Evolutionary conservation across 2,113 vertebrate species (phyloP).

Genomic region (Leptosomus discolor): DNA sequence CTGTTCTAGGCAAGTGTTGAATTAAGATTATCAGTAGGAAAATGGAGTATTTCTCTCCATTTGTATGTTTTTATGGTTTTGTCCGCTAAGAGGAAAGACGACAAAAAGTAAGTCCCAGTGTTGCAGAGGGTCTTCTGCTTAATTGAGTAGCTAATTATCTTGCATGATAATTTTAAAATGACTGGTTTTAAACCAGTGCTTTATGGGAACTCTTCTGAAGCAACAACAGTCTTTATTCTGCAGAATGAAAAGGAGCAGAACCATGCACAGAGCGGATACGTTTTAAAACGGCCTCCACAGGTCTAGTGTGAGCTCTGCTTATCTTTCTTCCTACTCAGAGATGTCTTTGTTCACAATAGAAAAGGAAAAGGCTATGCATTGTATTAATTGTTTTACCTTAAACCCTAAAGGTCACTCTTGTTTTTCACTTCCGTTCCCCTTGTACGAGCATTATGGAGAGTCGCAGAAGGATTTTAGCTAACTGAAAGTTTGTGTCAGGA

Average conservation of each 20-base stretch:
- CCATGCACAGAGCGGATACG: background rate
- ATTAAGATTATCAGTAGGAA: background rate
- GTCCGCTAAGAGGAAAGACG: background rate
- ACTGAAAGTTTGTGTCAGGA: background rate
- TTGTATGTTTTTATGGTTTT: background rate
- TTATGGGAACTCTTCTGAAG: background rate
- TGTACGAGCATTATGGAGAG: background rate
- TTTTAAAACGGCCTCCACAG: background rate
- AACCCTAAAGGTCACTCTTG: background rate
- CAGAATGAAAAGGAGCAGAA: background rate
- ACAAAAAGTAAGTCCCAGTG: background rate
- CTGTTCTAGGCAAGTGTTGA: background rate
- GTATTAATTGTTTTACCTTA: background rate
- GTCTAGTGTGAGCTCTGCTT: background rate
- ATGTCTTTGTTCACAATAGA: background rate
- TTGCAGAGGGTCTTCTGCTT: background rate
- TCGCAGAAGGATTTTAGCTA: background rate
- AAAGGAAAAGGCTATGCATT: background rate
- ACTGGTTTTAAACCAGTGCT: background rate
- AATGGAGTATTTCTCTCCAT: background rate
- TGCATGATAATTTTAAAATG: background rate
- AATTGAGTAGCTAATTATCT: background rate
- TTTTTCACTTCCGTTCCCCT: background rate
- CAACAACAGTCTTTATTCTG: background rate
- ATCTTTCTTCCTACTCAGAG: background rate